Conservation (phyloP, 2,797 vertebrate species). For the Diplodus puntazzo region DNA sequence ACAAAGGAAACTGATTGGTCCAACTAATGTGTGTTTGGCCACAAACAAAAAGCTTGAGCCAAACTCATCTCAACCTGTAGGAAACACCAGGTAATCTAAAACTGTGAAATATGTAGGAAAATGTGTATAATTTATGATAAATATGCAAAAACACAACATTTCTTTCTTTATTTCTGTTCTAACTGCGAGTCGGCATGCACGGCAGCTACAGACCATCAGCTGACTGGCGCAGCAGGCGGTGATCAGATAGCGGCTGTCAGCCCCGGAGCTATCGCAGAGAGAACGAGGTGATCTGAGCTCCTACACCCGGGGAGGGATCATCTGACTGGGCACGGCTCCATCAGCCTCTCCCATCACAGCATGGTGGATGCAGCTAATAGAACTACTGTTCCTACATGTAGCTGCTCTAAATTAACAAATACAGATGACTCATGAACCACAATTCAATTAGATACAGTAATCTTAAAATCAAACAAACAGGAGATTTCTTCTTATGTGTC, state of each 20-base stretch:
- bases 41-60: neutral
- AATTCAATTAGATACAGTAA: neutral
- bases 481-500: neutral
- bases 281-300: slow-evolving; percentile 30
- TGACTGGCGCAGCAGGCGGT: slow-evolving; percentile 21
- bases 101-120: neutral
- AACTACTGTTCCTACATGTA: neutral
- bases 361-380: neutral
- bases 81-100: neutral
- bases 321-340: slow-evolving; percentile 19
- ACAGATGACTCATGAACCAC: no score
- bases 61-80: neutral
- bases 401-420: neutral
- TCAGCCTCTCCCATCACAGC: neutral
- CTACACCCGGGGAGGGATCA: slow-evolving; percentile 23
- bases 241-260: slow-evolving; percentile 32
- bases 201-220: slow-evolving; percentile 21
- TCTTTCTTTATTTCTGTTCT: neutral
- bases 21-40: no score
- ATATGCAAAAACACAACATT: neutral
- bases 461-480: neutral
- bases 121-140: neutral
- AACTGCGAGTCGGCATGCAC: neutral
- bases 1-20: no score
- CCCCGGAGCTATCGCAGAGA: slow-evolving; percentile 2